Base-by-base conservation (phyloP, 2,888 invertebrate species). In the Margaritifera margaritifera region DNA sequence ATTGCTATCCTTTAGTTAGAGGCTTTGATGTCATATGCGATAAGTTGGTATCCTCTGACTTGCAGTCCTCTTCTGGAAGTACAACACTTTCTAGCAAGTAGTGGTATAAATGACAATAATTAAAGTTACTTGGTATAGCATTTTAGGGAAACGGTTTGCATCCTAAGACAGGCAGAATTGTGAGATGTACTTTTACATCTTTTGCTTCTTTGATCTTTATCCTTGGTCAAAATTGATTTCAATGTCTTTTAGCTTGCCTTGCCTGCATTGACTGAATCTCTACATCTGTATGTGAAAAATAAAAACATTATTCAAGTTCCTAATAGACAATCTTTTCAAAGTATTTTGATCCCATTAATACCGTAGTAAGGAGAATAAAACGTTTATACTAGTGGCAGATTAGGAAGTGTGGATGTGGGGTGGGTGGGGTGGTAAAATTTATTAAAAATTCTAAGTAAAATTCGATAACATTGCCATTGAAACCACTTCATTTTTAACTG, bases 11-110 rank as follows among this genome's bases (percentile, higher is more conserved):
- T 68, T 68, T 63, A 59, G 50, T 4, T 63, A n/a, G 64, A 25
- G 68, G 64, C 20, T 68, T 68, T 42, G 58, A 42, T 57, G 68
- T 68, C 62, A 62, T 56, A 22, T 62, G 56, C 8, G 50, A 18
- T 25, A 62, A 6, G 25, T 57, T 58, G 18, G 62, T 57, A 31
- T 62, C 62, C 58, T 58, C 68, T 8, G 50, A 51, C 15, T 57
- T 22, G 1, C 53, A 27, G 5, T 25, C 53, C 55, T 64, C 55
- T 1, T 50, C 63, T n/a, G 60, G 8, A 27, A 60, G n/a, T 15
- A 31, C 54, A 42, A 69, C 55, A 54, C 64, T 64, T 51, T 64
- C 64, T 11, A 64, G 22, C 22, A 64, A 42, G 42, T 60, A 69
- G 54, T 64, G 64, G 55, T 69, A 69, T 0, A 64, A 59, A 25